phyloP scores from a whole-genome alignment of 2,797 vertebrate genomes.

The Pangasius macronema region DNA sequence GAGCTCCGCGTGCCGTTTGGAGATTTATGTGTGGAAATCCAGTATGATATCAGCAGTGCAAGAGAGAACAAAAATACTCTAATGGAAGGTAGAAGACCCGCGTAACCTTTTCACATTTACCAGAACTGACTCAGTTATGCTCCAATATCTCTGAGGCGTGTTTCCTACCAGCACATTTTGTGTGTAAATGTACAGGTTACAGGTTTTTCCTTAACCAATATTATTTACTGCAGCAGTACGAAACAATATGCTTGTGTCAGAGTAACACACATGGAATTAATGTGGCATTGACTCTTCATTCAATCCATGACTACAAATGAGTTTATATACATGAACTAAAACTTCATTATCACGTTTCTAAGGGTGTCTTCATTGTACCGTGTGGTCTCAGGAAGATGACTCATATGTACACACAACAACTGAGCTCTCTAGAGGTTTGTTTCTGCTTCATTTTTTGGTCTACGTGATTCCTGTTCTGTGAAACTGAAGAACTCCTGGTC shows the following conservation, averaged over 20 bases:
- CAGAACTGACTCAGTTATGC: neutral
- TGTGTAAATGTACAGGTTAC: neutral
- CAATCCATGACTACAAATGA: too few relatives aligned
- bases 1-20: neutral
- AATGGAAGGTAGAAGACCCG: neutral
- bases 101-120: conserved; percentile 2
- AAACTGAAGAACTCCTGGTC: neutral
- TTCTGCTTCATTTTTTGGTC: neutral
- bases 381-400: too few relatives aligned
- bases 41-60: neutral
- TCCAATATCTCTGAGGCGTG: neutral
- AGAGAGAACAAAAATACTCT: neutral
- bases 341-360: too few relatives aligned
- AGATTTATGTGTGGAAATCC: neutral
- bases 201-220: neutral
- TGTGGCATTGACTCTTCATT: neutral
- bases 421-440: neutral
- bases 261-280: neutral
- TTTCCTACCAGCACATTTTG: neutral
- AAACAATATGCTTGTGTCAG: neutral
- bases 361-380: neutral
- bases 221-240: neutral
- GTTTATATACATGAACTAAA: too few relatives aligned
- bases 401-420: neutral
- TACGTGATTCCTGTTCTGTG: neutral